Base-by-base conservation (phyloP, 2,113 vertebrate genomes). In the Rhodinocichla rosea region DNA sequence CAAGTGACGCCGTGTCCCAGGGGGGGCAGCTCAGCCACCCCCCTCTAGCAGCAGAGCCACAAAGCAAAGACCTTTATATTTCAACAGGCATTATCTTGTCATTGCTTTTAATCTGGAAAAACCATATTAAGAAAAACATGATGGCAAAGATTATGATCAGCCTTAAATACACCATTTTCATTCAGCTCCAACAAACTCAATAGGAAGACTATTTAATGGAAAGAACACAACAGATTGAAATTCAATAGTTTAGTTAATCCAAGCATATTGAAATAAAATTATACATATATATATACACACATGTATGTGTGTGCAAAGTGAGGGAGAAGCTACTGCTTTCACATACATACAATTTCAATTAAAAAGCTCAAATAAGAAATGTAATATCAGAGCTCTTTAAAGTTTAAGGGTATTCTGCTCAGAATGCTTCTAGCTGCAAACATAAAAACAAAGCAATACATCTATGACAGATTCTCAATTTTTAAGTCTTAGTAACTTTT, bases 41-140 rank as follows among this genome's bases (percentile, higher is more conserved):
- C 5, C 0, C 21, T 35, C 47, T 32, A 40, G 50, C 17, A 15
- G 2, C 56, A 86, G 28, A 94, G 44, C 13, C 44, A 56, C 76
- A 75, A 33, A 83, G 52, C 30, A 37, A 68, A 77, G 56, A 28
- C 26, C 24, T 65, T 49, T 50, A 13, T 77, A 84, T 64, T 88
- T 92, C 80, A 92, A 53, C 11, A 47, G 2, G 6, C 68, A 35
- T 86, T 83, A 90, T 70, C 71, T 83, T 76, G 55, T 77, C 55
- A 49, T 70, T n/a, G 12, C 55, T 92, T 93, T 88, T 88, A 90
- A 93, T 81, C 75, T 86, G 59, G 69, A 88, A 85, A 90, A 64
- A 52, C 8, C 44, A 9, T 47, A 75, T 60, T 77, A 75, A 95
- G 79, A 70, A 92, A 94, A 87, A 84, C 44, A 78, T 45, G 28